Evolutionary conservation across 53 echinoderm and acorn worm genomes (phyloP).

Genomic region (Hippasteria phrygiana): DNA sequence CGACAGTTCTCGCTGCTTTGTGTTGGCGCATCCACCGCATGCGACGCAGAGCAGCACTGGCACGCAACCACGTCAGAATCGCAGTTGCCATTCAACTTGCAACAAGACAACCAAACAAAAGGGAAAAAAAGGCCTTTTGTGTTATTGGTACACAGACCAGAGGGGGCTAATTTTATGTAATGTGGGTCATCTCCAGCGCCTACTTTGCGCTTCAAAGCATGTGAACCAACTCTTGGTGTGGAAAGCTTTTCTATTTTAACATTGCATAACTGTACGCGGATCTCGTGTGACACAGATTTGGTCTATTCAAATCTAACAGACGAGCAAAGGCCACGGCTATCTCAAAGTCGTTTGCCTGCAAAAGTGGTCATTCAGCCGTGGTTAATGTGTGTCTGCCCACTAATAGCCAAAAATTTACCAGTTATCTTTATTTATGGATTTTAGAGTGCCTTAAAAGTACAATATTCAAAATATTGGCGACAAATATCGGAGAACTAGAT

Average conservation of each 20-base stretch:
- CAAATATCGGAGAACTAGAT: too few relatives aligned
- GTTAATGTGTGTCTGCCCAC: constrained; percentile 21
- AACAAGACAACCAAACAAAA: not conserved
- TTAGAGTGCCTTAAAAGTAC: constrained; percentile 15
- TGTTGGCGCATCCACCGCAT: constrained; percentile 29
- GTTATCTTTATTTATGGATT: constrained; percentile 21
- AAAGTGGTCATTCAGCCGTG: not conserved
- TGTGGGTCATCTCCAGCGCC: constrained; percentile 29
- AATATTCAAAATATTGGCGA: too few relatives aligned
- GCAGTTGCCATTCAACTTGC: not conserved
- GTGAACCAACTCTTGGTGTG: not conserved
- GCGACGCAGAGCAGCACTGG: not conserved
- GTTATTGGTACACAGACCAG: constrained; percentile 1
- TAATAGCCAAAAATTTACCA: constrained; percentile 16
- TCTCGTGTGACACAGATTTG: not conserved
- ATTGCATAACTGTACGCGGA: not conserved
- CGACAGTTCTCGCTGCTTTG: constrained; percentile 3
- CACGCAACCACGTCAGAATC: constrained; percentile 24
- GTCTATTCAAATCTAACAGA: not conserved
- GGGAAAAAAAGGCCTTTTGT: not conserved
- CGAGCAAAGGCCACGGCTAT: constrained; percentile 33
- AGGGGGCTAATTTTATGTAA: constrained; percentile 48
- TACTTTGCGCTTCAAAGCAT: not conserved
- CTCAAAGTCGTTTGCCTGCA: constrained; percentile 23
- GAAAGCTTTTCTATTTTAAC: not conserved